Percentiles rank a stretch among this genome's conserved stretches.
Evolutionary conservation across 1,140 invertebrate species (phyloP).

Genomic region (Eubasilissa regina): DNA sequence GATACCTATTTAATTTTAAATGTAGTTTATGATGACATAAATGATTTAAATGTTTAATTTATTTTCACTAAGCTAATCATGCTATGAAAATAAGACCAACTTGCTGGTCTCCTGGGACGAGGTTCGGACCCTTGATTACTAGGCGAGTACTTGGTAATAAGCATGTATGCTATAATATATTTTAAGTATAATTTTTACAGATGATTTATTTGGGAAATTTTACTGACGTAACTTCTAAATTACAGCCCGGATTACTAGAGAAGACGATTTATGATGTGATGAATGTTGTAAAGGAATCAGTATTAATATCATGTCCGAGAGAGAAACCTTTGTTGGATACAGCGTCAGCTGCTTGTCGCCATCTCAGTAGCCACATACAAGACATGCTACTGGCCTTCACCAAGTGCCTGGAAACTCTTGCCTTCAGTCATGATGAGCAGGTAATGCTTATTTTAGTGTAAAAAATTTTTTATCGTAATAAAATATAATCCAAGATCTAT

Average conservation of each 20-base stretch:
- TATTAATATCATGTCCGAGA: constrained; percentile 81
- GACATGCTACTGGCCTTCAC: constrained; percentile 80
- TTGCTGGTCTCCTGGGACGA: no score
- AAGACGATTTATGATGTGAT: constrained; percentile 87
- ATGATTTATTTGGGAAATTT: constrained; percentile 3
- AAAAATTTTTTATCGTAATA: neutral
- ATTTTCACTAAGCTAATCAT: no score
- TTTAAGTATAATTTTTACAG: no score
- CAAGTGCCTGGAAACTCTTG: constrained; percentile 77
- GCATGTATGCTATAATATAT: no score
- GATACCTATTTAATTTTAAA: no score
- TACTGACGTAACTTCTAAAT: neutral
- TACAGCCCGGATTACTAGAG: constrained; percentile 88
- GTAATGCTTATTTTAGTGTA: constrained; percentile 54
- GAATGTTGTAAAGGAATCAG: constrained; percentile 89
- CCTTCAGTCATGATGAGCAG: constrained; percentile 76
- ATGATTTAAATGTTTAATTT: no score
- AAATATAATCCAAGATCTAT: no score
- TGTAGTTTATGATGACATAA: no score
- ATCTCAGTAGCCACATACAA: constrained; percentile 81
- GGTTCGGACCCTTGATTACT: no score
- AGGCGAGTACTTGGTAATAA: no score
- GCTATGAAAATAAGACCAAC: no score
- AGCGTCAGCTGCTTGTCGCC: constrained; percentile 75
- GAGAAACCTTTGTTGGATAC: constrained; percentile 79